Base-by-base conservation (phyloP, 2,797 vertebrate species). In the Squalus acanthias region DNA sequence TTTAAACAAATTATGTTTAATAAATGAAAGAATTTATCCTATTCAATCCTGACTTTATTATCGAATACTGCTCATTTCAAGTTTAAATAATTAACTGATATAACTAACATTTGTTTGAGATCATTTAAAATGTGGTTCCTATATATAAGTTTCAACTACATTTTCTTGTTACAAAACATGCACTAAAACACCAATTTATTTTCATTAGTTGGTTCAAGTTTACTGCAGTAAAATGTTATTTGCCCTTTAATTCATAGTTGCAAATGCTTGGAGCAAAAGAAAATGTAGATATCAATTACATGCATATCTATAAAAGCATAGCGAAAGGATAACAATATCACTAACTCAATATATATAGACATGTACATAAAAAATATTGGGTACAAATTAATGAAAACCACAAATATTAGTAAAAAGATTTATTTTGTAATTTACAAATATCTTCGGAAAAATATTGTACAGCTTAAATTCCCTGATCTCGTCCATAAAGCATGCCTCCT, bases 1-100 rank as follows among this genome's bases (percentile, higher is more conserved):
- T 60, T 95, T 76, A 95, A 76, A n/a, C 67, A 74, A 92, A 95
- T 95, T 95, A 50, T 57, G 12, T 60, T 76, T 72, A 53, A 72
- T 57, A 95, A 95, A 95, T 74, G 50, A 95, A 95, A 60, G 22
- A 95, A 95, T 95, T 72, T 72, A 95, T 53, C 69, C 69, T 9
- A 95, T 46, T 95, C 93, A 95, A 72, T 76, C 13, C 22, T 57
- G 26, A 33, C 46, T 93, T 95, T 29, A 76, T 95, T 95, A 95
- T 26, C 50, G 29, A 95, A 76, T 33, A 95, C 9, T n/a, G 29
- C 29, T 95, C 50, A 72, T 95, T 76, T 76, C 50, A 57, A 95
- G 26, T 76, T n/a, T 95, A 50, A 95, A 76, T 95, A 95, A 57
- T 60, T 57, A 76, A 93, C n/a, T 24, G 65, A 69, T 69, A 46